Conservation (phyloP, 2,888 invertebrate genomes). For the Endotricha flammealis region DNA sequence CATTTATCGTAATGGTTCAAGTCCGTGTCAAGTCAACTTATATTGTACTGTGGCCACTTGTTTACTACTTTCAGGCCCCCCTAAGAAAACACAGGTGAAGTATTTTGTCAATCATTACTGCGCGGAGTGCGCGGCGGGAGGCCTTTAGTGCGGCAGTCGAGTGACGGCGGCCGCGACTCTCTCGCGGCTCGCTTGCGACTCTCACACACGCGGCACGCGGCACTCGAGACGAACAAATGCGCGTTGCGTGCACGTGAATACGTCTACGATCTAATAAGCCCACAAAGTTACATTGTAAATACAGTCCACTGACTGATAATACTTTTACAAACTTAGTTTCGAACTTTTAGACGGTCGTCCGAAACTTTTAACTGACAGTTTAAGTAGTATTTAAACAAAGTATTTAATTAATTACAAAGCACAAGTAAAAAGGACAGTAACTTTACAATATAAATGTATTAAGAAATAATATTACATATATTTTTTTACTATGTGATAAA, state of each 20-base stretch:
- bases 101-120: slow-evolving; percentile 69
- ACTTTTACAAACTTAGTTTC: not conserved
- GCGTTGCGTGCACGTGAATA: slow-evolving; percentile 23
- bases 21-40: slow-evolving; percentile 4
- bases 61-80: slow-evolving; percentile 37
- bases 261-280: not conserved
- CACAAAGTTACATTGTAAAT: not conserved
- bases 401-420: too few species aligned
- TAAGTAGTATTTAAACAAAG: not conserved
- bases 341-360: too few species aligned
- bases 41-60: slow-evolving; percentile 25
- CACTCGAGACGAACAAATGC: slow-evolving; percentile 23
- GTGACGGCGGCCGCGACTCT: slow-evolving; percentile 28
- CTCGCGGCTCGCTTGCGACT: slow-evolving; percentile 35
- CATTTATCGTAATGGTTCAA: slow-evolving; percentile 2
- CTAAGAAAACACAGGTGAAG: slow-evolving; percentile 63
- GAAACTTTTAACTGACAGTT: not conserved
- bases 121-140: slow-evolving; percentile 37
- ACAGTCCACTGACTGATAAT: not conserved
- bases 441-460: too few species aligned
- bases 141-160: slow-evolving; percentile 36
- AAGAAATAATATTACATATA: too few species aligned
- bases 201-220: slow-evolving; percentile 17
- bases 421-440: too few species aligned
- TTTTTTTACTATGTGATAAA: too few species aligned